Evolutionary conservation across 2,888 invertebrate species (phyloP).

Genomic region (Hypselothyrea guttata): DNA sequence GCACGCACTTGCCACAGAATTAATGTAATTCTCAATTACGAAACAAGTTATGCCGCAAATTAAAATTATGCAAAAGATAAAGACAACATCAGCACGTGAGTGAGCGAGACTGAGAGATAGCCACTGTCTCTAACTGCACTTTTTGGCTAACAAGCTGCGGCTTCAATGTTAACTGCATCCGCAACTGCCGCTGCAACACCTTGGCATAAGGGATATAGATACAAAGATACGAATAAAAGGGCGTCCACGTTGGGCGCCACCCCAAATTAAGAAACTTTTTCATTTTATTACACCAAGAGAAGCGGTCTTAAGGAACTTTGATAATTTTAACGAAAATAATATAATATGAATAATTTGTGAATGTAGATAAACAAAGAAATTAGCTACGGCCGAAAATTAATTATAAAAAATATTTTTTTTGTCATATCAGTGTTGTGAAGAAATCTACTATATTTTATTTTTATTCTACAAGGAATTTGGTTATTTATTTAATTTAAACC

Average conservation of each 20-base stretch:
- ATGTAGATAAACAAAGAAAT: too few relatives aligned
- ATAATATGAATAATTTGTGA: too few relatives aligned
- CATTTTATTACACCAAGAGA: neutral
- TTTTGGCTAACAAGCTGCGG: slow-evolving; percentile 28
- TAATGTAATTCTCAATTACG: slow-evolving; percentile 78
- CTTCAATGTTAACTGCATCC: slow-evolving; percentile 1
- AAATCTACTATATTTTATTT: too few relatives aligned
- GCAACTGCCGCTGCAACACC: neutral
- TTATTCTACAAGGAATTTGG: too few relatives aligned
- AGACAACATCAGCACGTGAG: neutral
- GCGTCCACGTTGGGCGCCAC: slow-evolving; percentile 64
- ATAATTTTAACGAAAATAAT: too few relatives aligned
- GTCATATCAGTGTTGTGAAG: too few relatives aligned
- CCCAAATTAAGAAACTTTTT: slow-evolving; percentile 62
- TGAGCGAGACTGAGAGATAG: slow-evolving; percentile 10
- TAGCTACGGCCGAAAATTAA: too few relatives aligned
- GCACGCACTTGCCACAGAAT: slow-evolving; percentile 72
- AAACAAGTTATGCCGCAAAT: slow-evolving; percentile 79
- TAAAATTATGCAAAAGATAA: slow-evolving; percentile 62
- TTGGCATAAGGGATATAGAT: neutral
- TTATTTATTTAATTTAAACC: too few relatives aligned
- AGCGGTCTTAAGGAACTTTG: too few relatives aligned
- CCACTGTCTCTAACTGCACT: slow-evolving; percentile 26
- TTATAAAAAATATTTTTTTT: too few relatives aligned
- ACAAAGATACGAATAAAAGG: slow-evolving; percentile 40